Conservation (phyloP, 2,113 vertebrate species). For the Pipra filicauda region DNA sequence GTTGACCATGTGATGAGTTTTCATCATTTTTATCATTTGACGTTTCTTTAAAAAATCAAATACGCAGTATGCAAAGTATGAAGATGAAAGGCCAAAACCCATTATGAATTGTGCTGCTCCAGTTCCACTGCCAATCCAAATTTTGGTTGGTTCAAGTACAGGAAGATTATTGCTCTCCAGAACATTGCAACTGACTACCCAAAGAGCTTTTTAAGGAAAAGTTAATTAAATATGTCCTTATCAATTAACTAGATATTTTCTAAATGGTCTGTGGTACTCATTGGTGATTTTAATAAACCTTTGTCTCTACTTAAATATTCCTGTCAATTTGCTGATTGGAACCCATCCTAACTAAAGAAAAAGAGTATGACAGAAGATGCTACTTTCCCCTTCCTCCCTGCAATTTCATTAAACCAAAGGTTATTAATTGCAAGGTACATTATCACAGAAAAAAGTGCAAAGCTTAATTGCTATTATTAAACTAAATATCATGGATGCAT, state of each 20-base stretch:
- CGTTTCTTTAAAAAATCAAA: background rate
- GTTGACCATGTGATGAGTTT: background rate
- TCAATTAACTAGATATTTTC: background rate
- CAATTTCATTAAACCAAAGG: background rate
- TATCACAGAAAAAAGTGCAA: background rate
- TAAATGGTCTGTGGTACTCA: background rate
- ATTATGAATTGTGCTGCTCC: background rate
- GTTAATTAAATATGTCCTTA: background rate
- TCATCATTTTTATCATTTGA: background rate
- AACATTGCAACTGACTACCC: background rate
- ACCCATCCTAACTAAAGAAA: background rate
- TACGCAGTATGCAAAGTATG: background rate
- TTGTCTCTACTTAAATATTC: background rate
- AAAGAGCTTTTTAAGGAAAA: background rate
- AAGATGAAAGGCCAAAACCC: background rate
- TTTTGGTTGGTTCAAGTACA: background rate
- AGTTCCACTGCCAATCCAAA: background rate
- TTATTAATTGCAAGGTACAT: background rate
- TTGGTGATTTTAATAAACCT: background rate
- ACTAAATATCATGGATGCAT: background rate
- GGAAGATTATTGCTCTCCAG: background rate
- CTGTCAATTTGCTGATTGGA: background rate
- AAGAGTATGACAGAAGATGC: background rate
- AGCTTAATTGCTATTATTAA: background rate
- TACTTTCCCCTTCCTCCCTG: background rate